Evolutionary conservation across 1,140 invertebrate species (phyloP).

Genomic region (Andrena cerasifolii): DNA sequence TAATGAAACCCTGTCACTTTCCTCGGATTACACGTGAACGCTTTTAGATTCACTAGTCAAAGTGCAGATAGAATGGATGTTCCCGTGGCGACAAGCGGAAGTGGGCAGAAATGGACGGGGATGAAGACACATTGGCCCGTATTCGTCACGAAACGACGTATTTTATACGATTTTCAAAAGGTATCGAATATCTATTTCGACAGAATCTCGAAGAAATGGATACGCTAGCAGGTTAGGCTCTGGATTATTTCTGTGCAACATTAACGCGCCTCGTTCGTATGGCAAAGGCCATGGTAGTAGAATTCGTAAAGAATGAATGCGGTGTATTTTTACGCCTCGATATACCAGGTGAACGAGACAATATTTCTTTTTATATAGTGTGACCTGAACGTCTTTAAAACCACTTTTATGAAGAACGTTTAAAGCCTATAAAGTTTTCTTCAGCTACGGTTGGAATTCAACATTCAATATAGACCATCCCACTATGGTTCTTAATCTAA

Average conservation of each 20-base stretch:
- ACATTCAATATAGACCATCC: not conserved
- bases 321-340: not conserved
- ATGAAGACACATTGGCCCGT: constrained; percentile 43
- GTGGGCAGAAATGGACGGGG: constrained; percentile 68
- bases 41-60: not conserved
- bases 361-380: not conserved
- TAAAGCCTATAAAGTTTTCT: not conserved
- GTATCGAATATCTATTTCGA: constrained; percentile 5
- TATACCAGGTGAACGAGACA: not conserved
- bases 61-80: constrained; percentile 53
- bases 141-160: constrained; percentile 17
- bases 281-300: not conserved
- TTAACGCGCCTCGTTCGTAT: not conserved
- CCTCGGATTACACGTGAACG: constrained; percentile 16
- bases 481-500: not conserved
- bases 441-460: not conserved
- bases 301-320: not conserved
- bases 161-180: not conserved
- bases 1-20: not conserved
- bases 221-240: constrained; percentile 5
- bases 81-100: constrained; percentile 30
- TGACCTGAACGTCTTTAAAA: not conserved
- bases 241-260: constrained; percentile 8
- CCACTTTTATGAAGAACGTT: constrained; percentile 1
- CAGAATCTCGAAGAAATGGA: not conserved